Base-by-base conservation (phyloP, 2,113 vertebrate species). In the Rostratula benghalensis region DNA sequence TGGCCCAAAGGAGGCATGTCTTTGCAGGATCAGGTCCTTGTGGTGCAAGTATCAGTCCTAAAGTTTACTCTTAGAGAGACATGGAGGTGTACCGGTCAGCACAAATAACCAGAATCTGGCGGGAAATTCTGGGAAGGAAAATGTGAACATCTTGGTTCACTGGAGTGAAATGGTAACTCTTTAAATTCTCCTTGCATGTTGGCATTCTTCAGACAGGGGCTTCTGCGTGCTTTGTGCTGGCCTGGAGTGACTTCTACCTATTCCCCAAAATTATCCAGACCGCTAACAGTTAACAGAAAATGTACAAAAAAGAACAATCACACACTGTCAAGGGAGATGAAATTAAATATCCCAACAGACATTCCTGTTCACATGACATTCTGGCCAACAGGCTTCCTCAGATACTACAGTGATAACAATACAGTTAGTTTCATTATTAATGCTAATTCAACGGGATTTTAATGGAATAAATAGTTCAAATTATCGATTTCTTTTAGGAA, bases 311-410 rank as follows among this genome's bases (percentile, higher is more conserved):
- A 75, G 87, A 91, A 95, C 89, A 95, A 87, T 31, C 1, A 10
- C 51, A 81, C 83, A 76, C 13, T 89, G 65, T 82, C 77, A 82
- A 16, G 6, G 57, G 69, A 95, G 70, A 60, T 5, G 87, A 92
- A 95, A 96, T 76, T 84, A 91, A 95, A 95, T 82, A 95, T 89
- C 91, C 69, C 87, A 95, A 24, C 83, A 94, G 89, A 95, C 87
- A 91, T 83, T 95, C 75, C 51, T 81, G 54, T 67, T 93, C 83
- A 19, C 69, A 33, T 0, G 10, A 70, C 91, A 70, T 83, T 94
- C 83, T 90, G 83, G 64, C 60, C 94, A 84, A 48, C 43, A 87
- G 75, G 74, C 28, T 90, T 82, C 91, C 82, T 76, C 70, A 64
- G 70, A 91, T 54, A 83, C 63, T 83, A 10, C 78, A 87, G 60